Base-by-base conservation (phyloP, 2,888 invertebrate genomes). In the Drosophila subquinaria region DNA sequence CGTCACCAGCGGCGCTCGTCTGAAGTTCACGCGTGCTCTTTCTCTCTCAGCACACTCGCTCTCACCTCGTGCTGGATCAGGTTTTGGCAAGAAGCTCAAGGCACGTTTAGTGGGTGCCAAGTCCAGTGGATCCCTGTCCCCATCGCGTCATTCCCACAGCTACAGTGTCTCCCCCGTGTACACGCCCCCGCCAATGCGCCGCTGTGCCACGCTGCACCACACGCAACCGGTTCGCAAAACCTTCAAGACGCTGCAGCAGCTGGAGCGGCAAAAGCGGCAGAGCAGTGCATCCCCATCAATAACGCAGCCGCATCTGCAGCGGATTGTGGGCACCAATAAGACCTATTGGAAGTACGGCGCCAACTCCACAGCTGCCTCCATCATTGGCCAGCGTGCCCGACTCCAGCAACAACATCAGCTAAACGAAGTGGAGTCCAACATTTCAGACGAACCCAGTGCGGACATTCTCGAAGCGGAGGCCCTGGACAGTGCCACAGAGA, bases 121-220 rank as follows among this genome's bases (percentile, higher is more conserved):
- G 30, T 87, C 91, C 4, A 88, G 82, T 59, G 88, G 88, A 23
- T 88, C 91, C 0, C 72, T 89, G 6, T 90, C 92, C 3, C 91
- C 92, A 0, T 80, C 90, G 3, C 88, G 83, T 1, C 81, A 88
- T 15, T 87, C 89, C 23, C 89, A 83, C 50, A 83, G 89, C 71
- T 90, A 84, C 60, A 91, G 88, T 69, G 88, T 88, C 3, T 88
- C 92, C 5, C 92, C 92, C 13, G 76, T 92, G 42, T 92, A 90
- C 38, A 92, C 92, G 27, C 92, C 92, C 11, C 92, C 92, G 20
- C 91, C 92, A 6, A 88, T 91, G 60, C 81, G 92, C n/a, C 88
- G 92, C 33, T 92, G 92, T 66, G 91, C 90, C 42, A 92, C 92
- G 0, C 65, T 92, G 56, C 92, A 92, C 56, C 92, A 92, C 69